These are phyloP conservation scores for Enteromius mattozi DNA, from an alignment of 2,797 vertebrate species.

Conservation along the genomic window DNA sequence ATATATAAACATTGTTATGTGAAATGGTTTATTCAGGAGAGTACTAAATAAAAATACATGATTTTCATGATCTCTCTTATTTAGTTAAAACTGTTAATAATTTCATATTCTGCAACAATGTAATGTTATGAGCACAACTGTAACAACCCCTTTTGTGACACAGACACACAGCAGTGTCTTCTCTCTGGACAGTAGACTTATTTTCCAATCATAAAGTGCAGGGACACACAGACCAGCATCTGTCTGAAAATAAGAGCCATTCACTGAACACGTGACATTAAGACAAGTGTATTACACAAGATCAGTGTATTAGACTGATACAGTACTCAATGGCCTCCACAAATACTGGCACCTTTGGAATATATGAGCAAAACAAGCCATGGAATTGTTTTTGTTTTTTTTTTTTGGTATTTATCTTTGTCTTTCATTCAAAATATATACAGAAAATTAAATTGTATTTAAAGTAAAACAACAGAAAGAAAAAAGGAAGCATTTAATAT, in stretches of 20 bases:
- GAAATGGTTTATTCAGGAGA: too few species aligned
- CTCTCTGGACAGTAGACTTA: background rate
- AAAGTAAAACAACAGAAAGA: background rate
- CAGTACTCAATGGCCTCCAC: background rate
- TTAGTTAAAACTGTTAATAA: too few species aligned
- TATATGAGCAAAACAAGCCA: background rate
- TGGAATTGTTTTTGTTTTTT: too few species aligned
- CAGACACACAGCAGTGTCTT: background rate
- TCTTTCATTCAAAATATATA: background rate
- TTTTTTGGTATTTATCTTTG: background rate
- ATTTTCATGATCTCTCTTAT: too few species aligned
- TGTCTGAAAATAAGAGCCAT: slow-evolving; percentile 6
- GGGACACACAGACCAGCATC: background rate
- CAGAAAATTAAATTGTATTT: background rate
- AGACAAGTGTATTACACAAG: background rate
- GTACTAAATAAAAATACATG: too few species aligned
- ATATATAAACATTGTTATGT: too few species aligned
- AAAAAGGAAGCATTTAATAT: background rate
- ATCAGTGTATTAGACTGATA: background rate
- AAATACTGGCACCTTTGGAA: background rate
- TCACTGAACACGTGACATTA: background rate
- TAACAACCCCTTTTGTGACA: background rate
- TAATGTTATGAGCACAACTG: too few species aligned
- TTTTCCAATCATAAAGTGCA: background rate
- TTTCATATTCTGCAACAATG: too few species aligned